Evolutionary conservation across 1,140 invertebrate genomes (phyloP), one percentile per base, ranked within the genome.

Genomic region (Drosophila nasuta): DNA sequence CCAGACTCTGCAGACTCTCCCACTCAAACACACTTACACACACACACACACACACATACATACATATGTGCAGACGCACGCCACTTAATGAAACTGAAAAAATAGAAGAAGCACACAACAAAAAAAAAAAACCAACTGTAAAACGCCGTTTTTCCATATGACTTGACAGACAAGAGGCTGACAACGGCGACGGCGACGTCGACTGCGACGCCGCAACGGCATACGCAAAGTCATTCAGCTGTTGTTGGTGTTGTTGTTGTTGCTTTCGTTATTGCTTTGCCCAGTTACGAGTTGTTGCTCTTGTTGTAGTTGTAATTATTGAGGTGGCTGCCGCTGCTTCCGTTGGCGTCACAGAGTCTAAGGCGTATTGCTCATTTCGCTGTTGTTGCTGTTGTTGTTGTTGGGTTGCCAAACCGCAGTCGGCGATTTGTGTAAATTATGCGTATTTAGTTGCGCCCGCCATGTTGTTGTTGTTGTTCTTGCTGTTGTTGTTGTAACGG

Each of bases 131-230:
- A 15, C 45, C 5, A 60, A 67, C 74, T 81, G 73, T 62, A 73
- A 88, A 91, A 69, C 77, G 83, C 75, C 87, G 87, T 91, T 91
- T 91, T 91, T 91, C 87, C 87, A 85, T 81, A 66, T 83, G 87
- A 91, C 72, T 91, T 91, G 70, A 87, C 69, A 83, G 82, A 91
- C 80, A 91, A 91, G 87, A 91, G 86, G 72, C 66, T 65, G 65
- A 70, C 78, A 73, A 57, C 83, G 30, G 62, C 54, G 51, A 41
- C 59, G 75, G 25, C 49, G 43, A 38, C 28, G 2, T 28, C 17
- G 20, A 20, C 20, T 20, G 35, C 66, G 60, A 20, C 66, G 30
- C 35, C 76, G 60, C 48, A 79, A 73, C 81, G 62, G 73, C 65
- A 83, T 73, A 79, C 68, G 83, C 82, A 87, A 25, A 87, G 85